A percentile compares a stretch with the other conserved stretches of the same genome.
phyloP scores from a whole-genome alignment of 2,797 vertebrate species.

The Meda fulgida region DNA sequence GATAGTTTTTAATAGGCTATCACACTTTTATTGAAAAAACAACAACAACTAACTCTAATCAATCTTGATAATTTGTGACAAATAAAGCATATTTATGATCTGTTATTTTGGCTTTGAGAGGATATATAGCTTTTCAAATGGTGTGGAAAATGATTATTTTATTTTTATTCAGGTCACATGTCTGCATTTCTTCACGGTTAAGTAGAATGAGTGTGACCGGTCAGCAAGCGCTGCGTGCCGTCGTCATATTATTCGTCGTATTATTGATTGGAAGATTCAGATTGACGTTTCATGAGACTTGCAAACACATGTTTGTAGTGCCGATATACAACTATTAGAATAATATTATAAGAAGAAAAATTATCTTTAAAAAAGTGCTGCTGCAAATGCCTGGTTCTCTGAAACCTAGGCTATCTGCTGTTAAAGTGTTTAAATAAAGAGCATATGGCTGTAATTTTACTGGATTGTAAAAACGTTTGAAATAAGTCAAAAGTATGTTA shows the following conservation, averaged over 20 bases:
- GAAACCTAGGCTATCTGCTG: background rate
- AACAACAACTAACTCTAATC: background rate
- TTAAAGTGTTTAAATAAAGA: background rate
- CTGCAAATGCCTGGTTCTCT: background rate
- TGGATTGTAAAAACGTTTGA: background rate
- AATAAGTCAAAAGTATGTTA: background rate
- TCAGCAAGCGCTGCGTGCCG: background rate
- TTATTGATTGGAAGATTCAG: background rate
- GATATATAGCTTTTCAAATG: background rate
- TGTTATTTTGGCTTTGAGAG: background rate
- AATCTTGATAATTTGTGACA: background rate
- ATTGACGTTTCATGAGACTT: background rate
- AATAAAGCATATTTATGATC: background rate
- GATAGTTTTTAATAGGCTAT: background rate
- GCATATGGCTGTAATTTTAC: background rate
- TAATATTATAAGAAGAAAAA: background rate
- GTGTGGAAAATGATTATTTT: background rate
- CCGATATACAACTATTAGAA: background rate
- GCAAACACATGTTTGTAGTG: background rate
- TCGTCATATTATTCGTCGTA: background rate
- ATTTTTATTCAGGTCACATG: background rate
- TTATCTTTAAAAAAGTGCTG: background rate
- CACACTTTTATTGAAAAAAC: background rate
- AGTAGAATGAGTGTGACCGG: background rate
- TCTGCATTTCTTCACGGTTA: background rate